Base-by-base conservation (phyloP, 2,888 invertebrate genomes). In the Hydropsyche betteni region DNA sequence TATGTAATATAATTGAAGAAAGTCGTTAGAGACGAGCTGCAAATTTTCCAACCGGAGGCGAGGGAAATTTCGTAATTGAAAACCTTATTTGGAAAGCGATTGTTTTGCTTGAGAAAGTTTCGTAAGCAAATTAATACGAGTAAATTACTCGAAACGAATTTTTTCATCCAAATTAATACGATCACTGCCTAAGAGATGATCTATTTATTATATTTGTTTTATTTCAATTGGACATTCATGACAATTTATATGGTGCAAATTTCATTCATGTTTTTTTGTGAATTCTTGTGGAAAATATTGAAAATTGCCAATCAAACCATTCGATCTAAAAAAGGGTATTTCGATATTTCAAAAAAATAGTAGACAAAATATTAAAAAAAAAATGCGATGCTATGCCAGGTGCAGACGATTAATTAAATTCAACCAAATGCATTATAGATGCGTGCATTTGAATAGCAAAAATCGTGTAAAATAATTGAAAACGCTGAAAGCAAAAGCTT, bases 31-130 rank as follows among this genome's bases (percentile, higher is more conserved):
- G 74, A 55, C 74, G 77, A 16, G 74, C 36, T 51, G 74, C 69
- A 64, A 76, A 77, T 75, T 77, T 76, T 77, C 77, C 55, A 61
- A 8, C 44, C 44, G 44, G 44, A 6, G 44, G 10, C 44, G 64
- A 61, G 68, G 33, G 71, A 77, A 74, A 78, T 77, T 77, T 77
- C 75, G 77, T 78, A 78, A 77, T 78, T 78, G 78, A 78, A 78
- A 78, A 78, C 75, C 76, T 75, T 74, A 78, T 78, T 78, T 76
- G 75, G 24, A 36, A 69, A 8, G 58, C 16, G 58, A 58, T 58
- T 58, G 58, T 58, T 58, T 58, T 58, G 14, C 58, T 58, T 44
- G 44, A 10, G 10, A 10, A 44, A 44, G 44, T 44, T 44, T 44
- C 10, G 44, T 24, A 58, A 24, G 58, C 58, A 8, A 58, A 58